Base-by-base conservation (phyloP, 2,888 invertebrate species). In the Volucella inflata region DNA sequence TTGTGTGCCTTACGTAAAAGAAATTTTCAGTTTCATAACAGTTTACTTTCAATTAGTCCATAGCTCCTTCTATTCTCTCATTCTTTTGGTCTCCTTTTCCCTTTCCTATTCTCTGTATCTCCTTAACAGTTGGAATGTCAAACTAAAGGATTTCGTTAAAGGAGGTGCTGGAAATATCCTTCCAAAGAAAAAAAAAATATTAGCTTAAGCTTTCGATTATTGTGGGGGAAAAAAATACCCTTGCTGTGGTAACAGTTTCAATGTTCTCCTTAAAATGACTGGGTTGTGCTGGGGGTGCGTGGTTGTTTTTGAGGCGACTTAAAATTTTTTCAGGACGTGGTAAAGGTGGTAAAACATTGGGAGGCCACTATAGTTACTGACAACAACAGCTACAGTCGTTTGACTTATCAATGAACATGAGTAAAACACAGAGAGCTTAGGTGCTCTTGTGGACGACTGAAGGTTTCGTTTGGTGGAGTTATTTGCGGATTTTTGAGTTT, bases 321-420 rank as follows among this genome's bases (percentile, higher is more conserved):
- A 36, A 42, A 46, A 30, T 30, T 30, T 2, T 30, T 30, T 6
- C 30, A 4, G 6, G 6, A 30, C 30, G 30, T 6, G 30, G 6
- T 30, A 30, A 30, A 6, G 30, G 30, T 30, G 30, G 30, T 30
- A 6, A 0, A 30, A n/a, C 0, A 30, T 30, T 62, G 42, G 64
- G 44, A 53, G 44, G 60, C 44, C 50, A 53, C 4, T 67, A n/a
- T n/a, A 48, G 53, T 68, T 64, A 65, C 46, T 76, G 59, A 14
- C 55, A 17, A 79, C 9, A 16, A 36, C 57, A 40, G 64, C 51
- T 65, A 79, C 79, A 68, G 65, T 60, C 67, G 46, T 71, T 80
- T 65, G 84, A 84, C 71, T 84, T 84, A 80, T 84, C 80, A 84
- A 84, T 84, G 80, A 84, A 84, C 68, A 71, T 53, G 83, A 79